These are phyloP conservation scores for Sebastes kiyomatsui DNA, from an alignment of 2,797 vertebrate species.

Conservation along the genomic window DNA sequence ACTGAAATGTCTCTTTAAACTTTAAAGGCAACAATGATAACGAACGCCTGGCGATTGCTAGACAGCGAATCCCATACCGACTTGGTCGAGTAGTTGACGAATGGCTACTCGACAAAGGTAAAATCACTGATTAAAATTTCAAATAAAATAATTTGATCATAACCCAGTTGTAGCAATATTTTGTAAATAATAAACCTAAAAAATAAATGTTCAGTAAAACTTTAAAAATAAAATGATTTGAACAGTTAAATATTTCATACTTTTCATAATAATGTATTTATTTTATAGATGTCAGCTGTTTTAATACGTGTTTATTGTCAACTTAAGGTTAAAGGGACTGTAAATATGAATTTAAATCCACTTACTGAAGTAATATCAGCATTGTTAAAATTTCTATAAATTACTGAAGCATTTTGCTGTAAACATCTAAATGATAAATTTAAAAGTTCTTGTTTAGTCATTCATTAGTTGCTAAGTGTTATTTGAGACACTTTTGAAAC, in stretches of 20 bases:
- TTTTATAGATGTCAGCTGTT: constrained; percentile 90
- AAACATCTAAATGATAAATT: constrained; percentile 93
- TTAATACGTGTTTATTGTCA: constrained; percentile 96
- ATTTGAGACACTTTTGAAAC: constrained; percentile 72
- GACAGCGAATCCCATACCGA: constrained; percentile 99
- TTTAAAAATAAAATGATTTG: constrained; percentile 92
- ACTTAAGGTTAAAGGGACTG: constrained; percentile 99
- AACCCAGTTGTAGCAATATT: constrained; percentile 91
- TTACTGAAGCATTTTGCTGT: constrained; percentile 87
- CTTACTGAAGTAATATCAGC: constrained; percentile 89
- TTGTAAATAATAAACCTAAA: constrained; percentile 98
- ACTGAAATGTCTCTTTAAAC: constrained; percentile 99
- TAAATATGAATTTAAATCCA: constrained; percentile 97
- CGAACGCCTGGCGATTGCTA: constrained; percentile 99
- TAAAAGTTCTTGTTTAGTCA: constrained; percentile 84
- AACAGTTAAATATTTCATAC: constrained; percentile 93
- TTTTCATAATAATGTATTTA: constrained; percentile 95
- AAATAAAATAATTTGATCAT: constrained; percentile 99
- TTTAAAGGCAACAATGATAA: constrained; percentile 99
- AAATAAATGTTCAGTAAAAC: constrained; percentile 98
- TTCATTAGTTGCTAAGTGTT: constrained; percentile 64
- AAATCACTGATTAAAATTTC: constrained; percentile 99
- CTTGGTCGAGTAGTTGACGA: constrained; percentile 99
- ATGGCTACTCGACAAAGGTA: constrained; percentile 99
- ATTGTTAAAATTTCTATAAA: constrained; percentile 94